Conservation (phyloP, 2,113 vertebrate genomes). For the Suricata suricatta region DNA sequence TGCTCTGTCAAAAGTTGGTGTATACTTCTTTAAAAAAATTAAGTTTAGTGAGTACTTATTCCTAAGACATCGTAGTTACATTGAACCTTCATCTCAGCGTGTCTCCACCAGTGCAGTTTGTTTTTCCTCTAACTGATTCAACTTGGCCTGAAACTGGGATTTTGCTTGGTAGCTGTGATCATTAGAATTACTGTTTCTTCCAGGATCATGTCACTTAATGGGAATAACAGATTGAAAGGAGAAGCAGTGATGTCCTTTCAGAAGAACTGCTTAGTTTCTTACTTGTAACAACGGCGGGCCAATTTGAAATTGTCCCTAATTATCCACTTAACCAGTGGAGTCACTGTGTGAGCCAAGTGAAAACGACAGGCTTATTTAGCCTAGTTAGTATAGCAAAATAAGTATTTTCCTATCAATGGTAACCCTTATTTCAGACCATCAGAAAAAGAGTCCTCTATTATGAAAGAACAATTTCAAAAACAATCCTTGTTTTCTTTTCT, state of each 20-base stretch:
- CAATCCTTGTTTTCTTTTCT: background rate
- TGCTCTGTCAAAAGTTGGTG: background rate
- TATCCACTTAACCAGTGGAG: background rate
- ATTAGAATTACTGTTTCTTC: background rate
- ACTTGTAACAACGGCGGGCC: background rate
- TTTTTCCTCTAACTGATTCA: background rate
- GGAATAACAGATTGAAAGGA: background rate
- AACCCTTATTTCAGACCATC: background rate
- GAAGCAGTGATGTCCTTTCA: background rate
- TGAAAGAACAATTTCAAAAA: background rate
- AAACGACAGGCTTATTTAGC: background rate
- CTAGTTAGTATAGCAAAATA: background rate
- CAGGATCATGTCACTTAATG: background rate
- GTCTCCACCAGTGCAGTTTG: rapidly evolving
- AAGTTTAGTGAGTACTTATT: background rate
- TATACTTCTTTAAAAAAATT: background rate
- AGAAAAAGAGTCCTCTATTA: background rate
- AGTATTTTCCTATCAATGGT: background rate
- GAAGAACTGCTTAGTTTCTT: background rate
- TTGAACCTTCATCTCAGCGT: background rate
- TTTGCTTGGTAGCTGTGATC: background rate
- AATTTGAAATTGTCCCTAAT: background rate
- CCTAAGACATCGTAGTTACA: background rate
- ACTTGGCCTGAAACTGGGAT: background rate
- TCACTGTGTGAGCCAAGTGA: background rate